Conservation (phyloP, 2,888 invertebrate species). For the Metellina segmentata region DNA sequence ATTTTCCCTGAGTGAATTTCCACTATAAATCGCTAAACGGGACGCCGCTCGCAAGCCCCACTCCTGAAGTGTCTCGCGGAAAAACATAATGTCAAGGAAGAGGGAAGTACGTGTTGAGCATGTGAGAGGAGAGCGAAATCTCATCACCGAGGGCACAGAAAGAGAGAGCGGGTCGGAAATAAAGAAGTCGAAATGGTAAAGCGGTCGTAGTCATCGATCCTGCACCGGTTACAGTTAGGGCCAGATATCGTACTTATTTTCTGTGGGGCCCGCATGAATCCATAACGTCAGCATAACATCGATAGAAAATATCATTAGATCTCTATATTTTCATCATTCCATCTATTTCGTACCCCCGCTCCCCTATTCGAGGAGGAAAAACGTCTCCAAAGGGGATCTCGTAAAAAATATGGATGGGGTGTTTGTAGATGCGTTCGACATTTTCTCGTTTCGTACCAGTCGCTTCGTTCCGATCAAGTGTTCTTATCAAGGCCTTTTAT, state of each 20-base stretch:
- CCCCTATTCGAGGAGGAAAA: background rate
- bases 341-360: background rate
- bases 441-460: no score
- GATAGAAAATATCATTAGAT: conserved; percentile 59
- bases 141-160: background rate
- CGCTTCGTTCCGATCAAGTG: no score
- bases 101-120: conserved; percentile 14
- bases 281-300: conserved; percentile 54
- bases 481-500: no score
- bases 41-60: background rate
- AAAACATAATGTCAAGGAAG: background rate
- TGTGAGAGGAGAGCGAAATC: background rate
- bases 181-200: conserved; percentile 12
- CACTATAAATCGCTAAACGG: background rate
- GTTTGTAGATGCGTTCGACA: background rate
- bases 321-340: conserved; percentile 10
- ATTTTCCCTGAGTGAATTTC: background rate
- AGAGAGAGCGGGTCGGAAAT: background rate
- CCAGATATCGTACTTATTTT: conserved; percentile 13
- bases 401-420: background rate
- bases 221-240: background rate
- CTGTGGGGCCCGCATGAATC: conserved; percentile 12
- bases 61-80: background rate
- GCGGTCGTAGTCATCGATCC: conserved; percentile 21
- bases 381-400: background rate